Evolutionary conservation across 1,140 invertebrate genomes (phyloP), one percentile per base, ranked within the genome.

Genomic region (Drosophila prosaltans): DNA sequence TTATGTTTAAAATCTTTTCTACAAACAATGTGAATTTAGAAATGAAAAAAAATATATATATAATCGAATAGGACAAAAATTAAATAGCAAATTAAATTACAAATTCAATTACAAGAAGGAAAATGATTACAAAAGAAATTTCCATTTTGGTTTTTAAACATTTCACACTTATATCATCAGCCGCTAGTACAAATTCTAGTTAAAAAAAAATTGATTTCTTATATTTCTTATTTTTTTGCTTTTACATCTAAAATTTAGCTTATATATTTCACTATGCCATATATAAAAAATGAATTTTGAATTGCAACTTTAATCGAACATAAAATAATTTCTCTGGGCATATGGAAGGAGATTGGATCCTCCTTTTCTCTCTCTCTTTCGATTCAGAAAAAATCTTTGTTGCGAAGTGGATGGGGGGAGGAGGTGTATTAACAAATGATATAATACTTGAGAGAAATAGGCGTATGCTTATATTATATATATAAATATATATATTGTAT

Each of bases 381-480:
- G 8, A 26, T 51, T 1, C 9, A 24, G 45, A 51, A 26, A 8
- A 26, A 51, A 51, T 54, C 39, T 75, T 61, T 68, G 66, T 66
- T 48, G 26, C 28, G 11, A 7, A 6, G 32, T 5, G 32, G 32
- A 5, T 16, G 16, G 16, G 16, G 16, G 16, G n/a, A n/a, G 32
- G 32, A 5, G 32, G 32, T 36, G 28, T 70, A 64, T 68, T 10
- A 51, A 40, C 62, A 45, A 64, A 48, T 64, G 36, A 65, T 61
- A 80, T 84, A 86, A 88, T 86, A 86, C 83, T 86, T 88, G 76
- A 88, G 82, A 82, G 83, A 80, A 78, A 62, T 77, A 69, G 73
- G 81, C 81, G 81, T 74, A 74, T 66, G 41, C 73, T 74, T 72
- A 74, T 43, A 21, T 36, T 43, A 61, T 57, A 68, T 62, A 30